Percentiles rank a stretch among this genome's conserved stretches.
Conservation (phyloP, 2,113 vertebrate species). For the Myrmecobius fasciatus region DNA sequence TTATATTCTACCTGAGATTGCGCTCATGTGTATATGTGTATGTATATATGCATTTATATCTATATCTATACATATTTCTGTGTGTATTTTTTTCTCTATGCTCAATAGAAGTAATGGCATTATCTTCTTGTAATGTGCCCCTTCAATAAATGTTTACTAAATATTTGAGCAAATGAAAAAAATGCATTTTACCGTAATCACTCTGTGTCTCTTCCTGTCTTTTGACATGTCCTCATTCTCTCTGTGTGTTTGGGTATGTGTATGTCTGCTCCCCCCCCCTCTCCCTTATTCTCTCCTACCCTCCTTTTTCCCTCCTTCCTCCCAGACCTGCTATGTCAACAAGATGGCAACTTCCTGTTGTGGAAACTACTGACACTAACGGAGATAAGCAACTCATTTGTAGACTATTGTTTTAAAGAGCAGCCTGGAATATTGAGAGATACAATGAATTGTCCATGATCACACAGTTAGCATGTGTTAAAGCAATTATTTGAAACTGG, state of each 20-base stretch:
- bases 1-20: no score
- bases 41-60: no score
- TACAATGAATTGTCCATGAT: background rate
- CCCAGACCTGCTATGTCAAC: background rate
- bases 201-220: background rate
- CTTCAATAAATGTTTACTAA: background rate
- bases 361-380: background rate
- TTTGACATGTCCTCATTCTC: background rate
- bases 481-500: background rate
- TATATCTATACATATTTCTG: no score
- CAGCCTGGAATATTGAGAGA: background rate
- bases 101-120: background rate
- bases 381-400: background rate
- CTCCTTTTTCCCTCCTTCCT: background rate
- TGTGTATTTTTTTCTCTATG: no score
- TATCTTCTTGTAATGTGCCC: background rate
- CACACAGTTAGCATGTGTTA: background rate
- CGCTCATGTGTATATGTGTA: no score
- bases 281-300: no score
- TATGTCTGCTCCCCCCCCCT: no score
- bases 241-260: background rate
- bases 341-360: background rate
- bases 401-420: background rate
- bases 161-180: background rate
- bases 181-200: background rate